phyloP scores from a whole-genome alignment of 2,797 vertebrate genomes.

The Morus bassanus region DNA sequence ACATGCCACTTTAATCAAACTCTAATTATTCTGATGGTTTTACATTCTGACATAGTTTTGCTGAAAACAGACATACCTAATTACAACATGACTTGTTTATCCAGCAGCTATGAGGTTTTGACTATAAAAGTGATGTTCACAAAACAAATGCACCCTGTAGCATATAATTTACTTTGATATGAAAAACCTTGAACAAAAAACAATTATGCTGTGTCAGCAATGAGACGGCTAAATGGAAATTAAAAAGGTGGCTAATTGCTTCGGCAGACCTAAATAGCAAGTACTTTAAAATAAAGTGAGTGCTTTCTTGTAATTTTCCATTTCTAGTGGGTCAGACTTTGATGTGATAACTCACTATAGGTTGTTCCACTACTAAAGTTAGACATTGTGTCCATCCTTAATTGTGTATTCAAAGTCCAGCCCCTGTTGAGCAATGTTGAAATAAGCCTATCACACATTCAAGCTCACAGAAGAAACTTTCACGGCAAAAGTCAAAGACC shows the following conservation, averaged over 20 bases:
- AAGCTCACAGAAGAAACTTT: background rate
- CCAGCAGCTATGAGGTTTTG: constrained; percentile 18
- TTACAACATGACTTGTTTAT: constrained; percentile 51
- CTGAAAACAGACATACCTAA: constrained; percentile 57
- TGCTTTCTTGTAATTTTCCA: background rate
- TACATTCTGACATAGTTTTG: constrained; percentile 38
- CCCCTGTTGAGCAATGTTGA: background rate
- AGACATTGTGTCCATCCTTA: background rate
- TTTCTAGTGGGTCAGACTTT: background rate
- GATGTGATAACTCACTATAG: background rate
- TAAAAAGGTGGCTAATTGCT: background rate
- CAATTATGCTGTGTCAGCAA: background rate
- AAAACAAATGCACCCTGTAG: constrained; percentile 18
- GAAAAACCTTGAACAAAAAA: constrained; percentile 25
- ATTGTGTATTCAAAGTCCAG: background rate
- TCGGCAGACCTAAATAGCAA: background rate
- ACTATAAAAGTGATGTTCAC: constrained; percentile 3
- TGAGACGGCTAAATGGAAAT: constrained; percentile 7
- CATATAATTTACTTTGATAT: constrained; percentile 19
- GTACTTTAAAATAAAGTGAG: background rate
- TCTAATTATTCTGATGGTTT: constrained; percentile 40
- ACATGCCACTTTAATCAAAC: constrained; percentile 39
- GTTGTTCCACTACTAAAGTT: background rate
- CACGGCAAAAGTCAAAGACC: background rate
- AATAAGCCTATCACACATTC: background rate